These are phyloP conservation scores for Vidua macroura DNA, from an alignment of 2,113 vertebrate genomes.

Conservation along the genomic window DNA sequence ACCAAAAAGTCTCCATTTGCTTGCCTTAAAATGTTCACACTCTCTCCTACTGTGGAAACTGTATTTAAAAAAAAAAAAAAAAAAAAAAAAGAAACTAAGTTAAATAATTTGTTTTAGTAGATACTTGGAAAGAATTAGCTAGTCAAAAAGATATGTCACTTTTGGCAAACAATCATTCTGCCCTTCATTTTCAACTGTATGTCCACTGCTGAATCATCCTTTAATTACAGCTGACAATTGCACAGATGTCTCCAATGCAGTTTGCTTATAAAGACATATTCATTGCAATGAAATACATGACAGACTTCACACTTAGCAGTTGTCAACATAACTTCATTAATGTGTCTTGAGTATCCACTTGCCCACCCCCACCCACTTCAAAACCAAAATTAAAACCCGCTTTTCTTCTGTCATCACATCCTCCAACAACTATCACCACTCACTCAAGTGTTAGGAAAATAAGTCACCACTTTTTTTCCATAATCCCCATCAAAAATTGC, in stretches of 20 bases:
- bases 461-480: neutral
- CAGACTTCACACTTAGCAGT: constrained; percentile 60
- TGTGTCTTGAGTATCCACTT: constrained; percentile 28
- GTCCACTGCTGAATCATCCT: neutral
- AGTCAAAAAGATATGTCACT: neutral
- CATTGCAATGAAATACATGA: constrained; percentile 32
- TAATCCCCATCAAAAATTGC: neutral
- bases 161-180: neutral
- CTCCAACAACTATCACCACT: constrained; percentile 34
- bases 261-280: constrained; percentile 34
- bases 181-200: constrained; percentile 12
- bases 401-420: constrained; percentile 49
- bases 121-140: neutral
- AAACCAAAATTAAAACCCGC: constrained; percentile 2
- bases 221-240: constrained; percentile 47
- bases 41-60: neutral
- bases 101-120: neutral
- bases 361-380: constrained; percentile 6
- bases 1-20: neutral
- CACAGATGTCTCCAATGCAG: constrained; percentile 24
- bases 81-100: neutral
- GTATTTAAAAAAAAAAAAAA: neutral
- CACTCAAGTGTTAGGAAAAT: constrained; percentile 37
- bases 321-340: constrained; percentile 63
- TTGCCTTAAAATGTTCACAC: neutral